Base-by-base conservation (phyloP, 2,113 vertebrate genomes). In the Vimba vimba region DNA sequence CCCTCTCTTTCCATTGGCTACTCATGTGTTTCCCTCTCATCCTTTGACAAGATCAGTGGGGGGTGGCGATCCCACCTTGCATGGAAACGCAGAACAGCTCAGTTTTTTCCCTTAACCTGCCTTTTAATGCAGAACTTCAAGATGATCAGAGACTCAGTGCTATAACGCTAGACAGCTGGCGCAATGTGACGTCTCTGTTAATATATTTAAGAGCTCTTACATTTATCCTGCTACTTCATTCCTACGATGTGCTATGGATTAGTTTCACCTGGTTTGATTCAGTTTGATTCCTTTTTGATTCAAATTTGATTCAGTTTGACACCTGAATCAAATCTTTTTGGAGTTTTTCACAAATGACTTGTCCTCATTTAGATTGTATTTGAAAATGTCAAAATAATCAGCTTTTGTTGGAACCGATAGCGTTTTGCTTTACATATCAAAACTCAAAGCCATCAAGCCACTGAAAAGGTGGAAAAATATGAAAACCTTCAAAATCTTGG, bases 1-100 rank as follows among this genome's bases (percentile, higher is more conserved):
- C 79, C 57, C 45, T 86, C 36, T 69, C n/a, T 52, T 86, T 52
- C 25, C 57, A 86, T 76, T 86, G 85, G 85, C 25, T 59, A 74
- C 36, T 64, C 69, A 36, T 27, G 68, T 62, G 60, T 6, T 57
- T 52, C 50, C 55, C 55, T 82, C 79, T 82, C 45, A 62, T 57
- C 79, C 69, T 77, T 68, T 77, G 71, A 86, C 33, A 68, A 71
- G 55, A 74, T 21, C n/a, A 47, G 68, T 30, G 64, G 78, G 85
- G 74, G 33, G 36, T 11, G 4, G 55, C 7, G 27, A 30, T 82
- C 68, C 25, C 68, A 62, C 55, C 66, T 47, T 45, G 45, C 71
- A 25, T 69, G 64, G 23, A 68, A 66, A 55, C 2, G 25, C 8
- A 71, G 66, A 21, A 39, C 55, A 43, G 8, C 30, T 55, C 21